phyloP scores from a whole-genome alignment of 2,113 vertebrate genomes.

The Chauna torquata region DNA sequence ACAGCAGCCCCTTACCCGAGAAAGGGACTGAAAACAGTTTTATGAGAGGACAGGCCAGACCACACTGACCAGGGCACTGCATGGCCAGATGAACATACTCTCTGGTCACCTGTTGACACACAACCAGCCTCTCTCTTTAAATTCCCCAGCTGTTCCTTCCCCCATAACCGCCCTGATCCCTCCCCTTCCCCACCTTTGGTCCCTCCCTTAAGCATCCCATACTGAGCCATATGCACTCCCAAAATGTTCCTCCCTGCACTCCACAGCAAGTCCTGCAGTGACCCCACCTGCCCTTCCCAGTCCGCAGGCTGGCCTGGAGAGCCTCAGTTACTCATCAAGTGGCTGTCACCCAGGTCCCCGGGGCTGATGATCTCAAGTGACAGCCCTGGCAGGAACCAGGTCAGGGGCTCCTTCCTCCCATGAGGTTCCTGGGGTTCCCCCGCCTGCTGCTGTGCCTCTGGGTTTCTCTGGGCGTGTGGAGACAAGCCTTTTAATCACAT shows the following conservation, averaged over 20 bases:
- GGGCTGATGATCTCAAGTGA: background rate
- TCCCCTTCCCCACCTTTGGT: background rate
- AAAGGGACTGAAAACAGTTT: background rate
- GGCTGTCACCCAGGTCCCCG: background rate
- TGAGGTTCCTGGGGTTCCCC: accelerated
- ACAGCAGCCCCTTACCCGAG: background rate
- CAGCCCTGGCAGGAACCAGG: background rate
- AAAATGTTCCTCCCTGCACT: background rate
- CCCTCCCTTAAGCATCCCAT: background rate
- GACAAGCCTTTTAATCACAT: background rate
- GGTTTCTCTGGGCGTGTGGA: accelerated
- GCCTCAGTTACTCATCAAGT: accelerated
- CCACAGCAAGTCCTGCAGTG: accelerated
- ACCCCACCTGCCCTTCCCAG: background rate
- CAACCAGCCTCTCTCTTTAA: background rate
- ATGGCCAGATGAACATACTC: background rate
- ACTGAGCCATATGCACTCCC: background rate
- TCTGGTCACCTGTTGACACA: background rate
- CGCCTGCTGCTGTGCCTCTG: accelerated
- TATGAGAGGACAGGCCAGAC: background rate
- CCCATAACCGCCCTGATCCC: background rate
- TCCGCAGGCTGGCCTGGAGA: background rate
- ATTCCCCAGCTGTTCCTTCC: background rate
- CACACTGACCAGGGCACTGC: background rate
- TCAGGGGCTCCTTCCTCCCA: background rate